Conservation (phyloP, 1,140 invertebrate genomes). For the Anastrepha ludens region DNA sequence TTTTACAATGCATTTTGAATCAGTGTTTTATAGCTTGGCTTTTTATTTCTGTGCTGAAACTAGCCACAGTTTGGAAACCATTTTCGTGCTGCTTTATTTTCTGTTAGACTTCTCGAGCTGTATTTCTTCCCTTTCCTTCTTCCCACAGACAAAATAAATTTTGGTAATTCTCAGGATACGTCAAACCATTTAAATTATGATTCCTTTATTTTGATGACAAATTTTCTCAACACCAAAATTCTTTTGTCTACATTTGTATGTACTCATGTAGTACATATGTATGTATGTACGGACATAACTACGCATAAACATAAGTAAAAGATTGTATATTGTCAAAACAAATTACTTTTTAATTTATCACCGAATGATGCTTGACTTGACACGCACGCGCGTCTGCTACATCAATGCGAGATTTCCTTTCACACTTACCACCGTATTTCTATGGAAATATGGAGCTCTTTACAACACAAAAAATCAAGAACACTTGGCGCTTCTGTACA, state of each 20-base stretch:
- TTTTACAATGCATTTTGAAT: no score
- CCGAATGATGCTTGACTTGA: not conserved
- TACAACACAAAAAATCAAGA: not conserved
- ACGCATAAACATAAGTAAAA: not conserved
- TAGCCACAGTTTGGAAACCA: no score
- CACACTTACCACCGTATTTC: not conserved
- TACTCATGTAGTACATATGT: not conserved
- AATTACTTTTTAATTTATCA: constrained; percentile 45
- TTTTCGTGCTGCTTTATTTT: no score
- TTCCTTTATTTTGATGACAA: not conserved
- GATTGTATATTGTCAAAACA: constrained; percentile 18
- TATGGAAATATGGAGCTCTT: constrained; percentile 3
- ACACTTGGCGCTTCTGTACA: constrained; percentile 6
- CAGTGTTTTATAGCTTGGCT: no score
- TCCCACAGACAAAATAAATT: not conserved
- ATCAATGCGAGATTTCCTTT: not conserved
- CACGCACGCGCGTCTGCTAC: not conserved
- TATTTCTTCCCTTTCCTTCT: not conserved
- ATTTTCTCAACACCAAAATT: not conserved
- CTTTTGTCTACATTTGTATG: not conserved
- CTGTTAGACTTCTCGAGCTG: no score
- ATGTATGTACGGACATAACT: not conserved
- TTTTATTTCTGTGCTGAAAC: no score
- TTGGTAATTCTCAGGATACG: not conserved
- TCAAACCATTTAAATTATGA: not conserved